Evolutionary conservation across 1,140 invertebrate species (phyloP).

Genomic region (Dendrolimus kikuchii): DNA sequence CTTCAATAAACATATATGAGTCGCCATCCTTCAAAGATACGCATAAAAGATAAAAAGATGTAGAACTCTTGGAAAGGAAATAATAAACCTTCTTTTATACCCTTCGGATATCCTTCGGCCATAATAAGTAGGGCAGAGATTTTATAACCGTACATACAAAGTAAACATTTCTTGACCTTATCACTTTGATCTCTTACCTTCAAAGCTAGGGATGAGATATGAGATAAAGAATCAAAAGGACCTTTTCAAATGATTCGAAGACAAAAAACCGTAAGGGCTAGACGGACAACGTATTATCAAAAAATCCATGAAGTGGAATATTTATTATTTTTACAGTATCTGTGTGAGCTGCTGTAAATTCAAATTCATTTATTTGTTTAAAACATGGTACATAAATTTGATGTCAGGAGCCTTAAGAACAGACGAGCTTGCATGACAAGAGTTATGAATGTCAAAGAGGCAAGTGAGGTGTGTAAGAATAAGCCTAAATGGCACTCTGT

Average conservation of each 20-base stretch:
- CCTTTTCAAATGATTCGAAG: neutral
- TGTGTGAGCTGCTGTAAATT: no score
- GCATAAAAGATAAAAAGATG: constrained; percentile 5
- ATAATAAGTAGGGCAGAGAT: constrained; percentile 9
- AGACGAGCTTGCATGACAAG: no score
- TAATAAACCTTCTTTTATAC: constrained; percentile 11
- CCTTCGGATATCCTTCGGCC: constrained; percentile 7
- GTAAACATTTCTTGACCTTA: constrained; percentile 8
- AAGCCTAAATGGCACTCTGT: no score
- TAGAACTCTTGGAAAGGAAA: constrained; percentile 7
- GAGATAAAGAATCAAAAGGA: neutral
- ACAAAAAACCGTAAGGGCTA: no score
- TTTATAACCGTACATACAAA: constrained; percentile 9
- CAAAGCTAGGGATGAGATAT: neutral
- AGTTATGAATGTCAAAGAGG: no score
- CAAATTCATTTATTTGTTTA: no score
- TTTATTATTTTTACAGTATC: no score
- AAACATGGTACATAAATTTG: no score
- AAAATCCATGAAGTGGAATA: no score
- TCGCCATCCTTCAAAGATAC: constrained; percentile 2
- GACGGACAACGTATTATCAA: no score
- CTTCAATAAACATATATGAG: neutral
- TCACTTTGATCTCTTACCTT: constrained; percentile 6
- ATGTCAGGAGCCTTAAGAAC: no score
- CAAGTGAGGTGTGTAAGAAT: no score